phyloP scores from a whole-genome alignment of 64 coral and sea anemone species.

The Orbicella faveolata region DNA sequence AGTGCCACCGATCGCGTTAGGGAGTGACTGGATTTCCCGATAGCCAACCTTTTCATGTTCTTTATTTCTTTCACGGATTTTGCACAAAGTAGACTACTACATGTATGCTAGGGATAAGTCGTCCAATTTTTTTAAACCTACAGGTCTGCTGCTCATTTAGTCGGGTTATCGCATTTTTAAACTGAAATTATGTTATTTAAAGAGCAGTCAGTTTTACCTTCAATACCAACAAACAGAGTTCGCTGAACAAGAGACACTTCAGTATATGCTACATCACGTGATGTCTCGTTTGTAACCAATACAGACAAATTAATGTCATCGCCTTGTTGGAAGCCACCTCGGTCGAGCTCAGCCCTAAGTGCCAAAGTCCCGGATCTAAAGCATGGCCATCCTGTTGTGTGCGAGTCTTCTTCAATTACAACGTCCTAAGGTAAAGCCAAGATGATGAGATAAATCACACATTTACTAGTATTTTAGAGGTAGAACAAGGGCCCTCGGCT shows the following conservation, averaged over 20 bases:
- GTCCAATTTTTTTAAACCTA: no score
- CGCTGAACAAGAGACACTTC: conserved; percentile 38
- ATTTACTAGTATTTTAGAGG: no score
- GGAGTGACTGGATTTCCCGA: no score
- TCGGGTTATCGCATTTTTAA: no score
- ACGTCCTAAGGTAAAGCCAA: neutral
- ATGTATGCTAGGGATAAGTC: no score
- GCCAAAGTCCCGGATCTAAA: conserved; percentile 19
- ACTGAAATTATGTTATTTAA: neutral
- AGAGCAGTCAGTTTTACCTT: conserved; percentile 6
- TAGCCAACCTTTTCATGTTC: no score
- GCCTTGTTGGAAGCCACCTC: conserved; percentile 30
- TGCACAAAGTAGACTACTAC: no score
- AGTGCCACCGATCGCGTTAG: no score
- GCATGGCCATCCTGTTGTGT: neutral
- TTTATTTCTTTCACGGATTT: no score
- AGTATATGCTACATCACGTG: conserved; percentile 11
- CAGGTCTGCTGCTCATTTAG: no score
- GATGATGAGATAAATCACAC: neutral
- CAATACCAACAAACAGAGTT: conserved; percentile 23
- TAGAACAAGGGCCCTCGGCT: no score
- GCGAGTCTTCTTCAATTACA: neutral
- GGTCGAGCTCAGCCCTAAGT: neutral
- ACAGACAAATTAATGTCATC: conserved; percentile 1
- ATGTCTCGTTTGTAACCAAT: conserved; percentile 28